A percentile compares a stretch with the other conserved stretches of the same genome.
Evolutionary conservation across 2,113 vertebrate species (phyloP).

Genomic region (Semicossyphus pulcher): DNA sequence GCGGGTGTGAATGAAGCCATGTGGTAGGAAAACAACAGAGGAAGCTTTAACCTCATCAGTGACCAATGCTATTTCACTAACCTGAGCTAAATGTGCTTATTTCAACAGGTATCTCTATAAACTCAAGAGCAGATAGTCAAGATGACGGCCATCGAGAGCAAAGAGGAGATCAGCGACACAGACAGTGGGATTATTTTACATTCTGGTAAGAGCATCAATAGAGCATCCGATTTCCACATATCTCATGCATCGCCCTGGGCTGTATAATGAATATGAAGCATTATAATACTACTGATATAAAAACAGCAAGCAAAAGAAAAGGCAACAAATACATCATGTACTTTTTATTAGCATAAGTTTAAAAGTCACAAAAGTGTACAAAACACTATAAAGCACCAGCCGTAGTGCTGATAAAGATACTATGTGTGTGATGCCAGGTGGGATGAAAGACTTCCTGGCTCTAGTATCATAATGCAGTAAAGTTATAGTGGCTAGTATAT

Average conservation of each 20-base stretch:
- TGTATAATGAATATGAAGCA: neutral
- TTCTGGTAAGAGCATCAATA: conserved; percentile 83
- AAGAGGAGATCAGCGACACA: conserved; percentile 90
- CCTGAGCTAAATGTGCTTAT: conserved; percentile 10
- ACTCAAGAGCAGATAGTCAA: conserved; percentile 19
- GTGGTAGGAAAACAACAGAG: conserved; percentile 21
- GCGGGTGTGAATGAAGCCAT: conserved; percentile 47
- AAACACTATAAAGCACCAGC: too few species aligned
- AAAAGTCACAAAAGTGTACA: too few species aligned
- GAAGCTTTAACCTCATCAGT: neutral
- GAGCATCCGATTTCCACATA: neutral
- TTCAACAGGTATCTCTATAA: conserved; percentile 56
- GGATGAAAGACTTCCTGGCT: neutral
- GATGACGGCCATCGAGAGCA: conserved; percentile 83
- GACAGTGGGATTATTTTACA: conserved; percentile 92
- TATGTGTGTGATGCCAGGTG: neutral
- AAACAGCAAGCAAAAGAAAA: neutral
- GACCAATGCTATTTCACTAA: conserved; percentile 16
- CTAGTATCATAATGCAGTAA: too few species aligned
- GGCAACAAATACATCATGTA: too few species aligned
- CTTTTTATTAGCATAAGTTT: too few species aligned
- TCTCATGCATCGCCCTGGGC: neutral
- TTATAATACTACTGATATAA: neutral
- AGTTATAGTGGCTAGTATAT: neutral
- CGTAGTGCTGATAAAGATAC: too few species aligned